Base-by-base conservation (phyloP, 1,140 invertebrate species). In the Bombus confusus region DNA sequence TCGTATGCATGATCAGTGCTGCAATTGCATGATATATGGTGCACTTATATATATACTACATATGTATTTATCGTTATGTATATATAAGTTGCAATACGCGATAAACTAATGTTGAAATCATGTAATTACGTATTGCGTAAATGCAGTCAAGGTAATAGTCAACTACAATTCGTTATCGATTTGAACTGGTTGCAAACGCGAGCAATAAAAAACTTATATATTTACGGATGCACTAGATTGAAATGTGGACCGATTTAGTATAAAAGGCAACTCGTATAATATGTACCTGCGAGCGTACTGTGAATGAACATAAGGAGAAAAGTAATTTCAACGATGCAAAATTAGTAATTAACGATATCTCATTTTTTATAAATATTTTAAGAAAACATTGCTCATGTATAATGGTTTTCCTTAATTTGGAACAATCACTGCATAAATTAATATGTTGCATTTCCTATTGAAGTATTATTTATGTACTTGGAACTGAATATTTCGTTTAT, bases 41-140 rank as follows among this genome's bases (percentile, higher is more conserved):
- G 75, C 75, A 84, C 85, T 77, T 83, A 83, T 78, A 78, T 83
- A 76, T 83, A 79, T 80, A 83, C 10, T 66, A 62, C 76, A 83
- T 57, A 68, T 83, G 37, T 82, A 79, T 80, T 72, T 76, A 77
- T 77, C 78, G 31, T 39, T 18, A 71, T 84, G 77, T 85, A 85
- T 80, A 79, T 84, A 72, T 85, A 85, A 85, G 83, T 71, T 80
- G 77, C 76, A 79, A 41, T 69, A 52, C n/a, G 64, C 18, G 34
- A 57, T 71, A 43, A 31, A 87, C 62, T 72, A 37, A 85, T 85
- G 47, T 39, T 15, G 15, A 80, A 34, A 47, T 31, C 52, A 71
- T 75, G 28, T 34, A 83, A 76, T 87, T 74, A 87, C 80, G 66
- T 79, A 64, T 91, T 91, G 86, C 73, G 90, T 89, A 91, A 91